Evolutionary conservation across 2,113 vertebrate species (phyloP).

Genomic region (Phainopepla nitens): DNA sequence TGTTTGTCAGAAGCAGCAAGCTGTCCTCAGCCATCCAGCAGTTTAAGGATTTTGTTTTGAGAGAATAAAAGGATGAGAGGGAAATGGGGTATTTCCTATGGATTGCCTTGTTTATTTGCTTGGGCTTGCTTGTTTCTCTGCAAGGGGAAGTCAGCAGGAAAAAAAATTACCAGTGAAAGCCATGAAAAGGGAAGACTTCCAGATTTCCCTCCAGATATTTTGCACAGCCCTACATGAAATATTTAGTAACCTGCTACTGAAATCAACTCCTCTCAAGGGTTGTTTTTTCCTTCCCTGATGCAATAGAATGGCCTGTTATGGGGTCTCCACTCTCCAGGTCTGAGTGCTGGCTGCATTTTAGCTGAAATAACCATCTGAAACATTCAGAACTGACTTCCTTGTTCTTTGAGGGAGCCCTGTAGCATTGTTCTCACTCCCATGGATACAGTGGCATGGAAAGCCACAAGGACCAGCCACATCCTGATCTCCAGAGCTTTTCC

Average conservation of each 20-base stretch:
- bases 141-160: neutral
- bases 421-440: neutral
- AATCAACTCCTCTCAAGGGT: neutral
- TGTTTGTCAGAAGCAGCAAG: neutral
- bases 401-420: fast-evolving
- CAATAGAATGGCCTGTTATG: neutral
- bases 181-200: neutral
- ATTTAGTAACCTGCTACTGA: neutral
- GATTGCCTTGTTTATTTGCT: conserved; percentile 35
- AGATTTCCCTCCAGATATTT: conserved; percentile 10
- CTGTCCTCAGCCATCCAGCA: neutral
- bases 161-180: conserved; percentile 14
- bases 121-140: neutral
- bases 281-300: neutral
- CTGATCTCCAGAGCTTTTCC: neutral
- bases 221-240: neutral
- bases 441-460: fast-evolving
- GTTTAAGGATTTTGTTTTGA: neutral
- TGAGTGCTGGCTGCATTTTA: neutral
- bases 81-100: conserved; percentile 38
- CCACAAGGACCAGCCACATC: neutral
- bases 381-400: neutral
- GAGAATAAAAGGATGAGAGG: neutral
- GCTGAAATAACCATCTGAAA: neutral
- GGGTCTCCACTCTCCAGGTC: neutral